Percentiles rank a stretch among this genome's conserved stretches.
Conservation (phyloP, 2,113 vertebrate species). For the Erythrocercus mccallii region DNA sequence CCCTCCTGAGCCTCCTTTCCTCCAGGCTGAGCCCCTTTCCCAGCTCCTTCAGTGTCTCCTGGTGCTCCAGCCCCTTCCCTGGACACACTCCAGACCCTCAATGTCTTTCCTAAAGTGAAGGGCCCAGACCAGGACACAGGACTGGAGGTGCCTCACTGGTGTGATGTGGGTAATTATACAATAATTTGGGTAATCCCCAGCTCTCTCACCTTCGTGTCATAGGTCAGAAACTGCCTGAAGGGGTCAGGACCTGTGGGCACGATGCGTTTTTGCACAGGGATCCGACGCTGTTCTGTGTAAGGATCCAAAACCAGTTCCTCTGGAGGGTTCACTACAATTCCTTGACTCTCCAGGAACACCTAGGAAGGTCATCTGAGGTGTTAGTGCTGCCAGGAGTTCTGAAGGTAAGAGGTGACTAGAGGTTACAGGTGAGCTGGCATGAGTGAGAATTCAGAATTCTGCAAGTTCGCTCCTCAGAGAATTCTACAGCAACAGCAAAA, state of each 20-base stretch:
- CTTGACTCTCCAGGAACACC: constrained; percentile 91
- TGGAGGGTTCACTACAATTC: constrained; percentile 85
- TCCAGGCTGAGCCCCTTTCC: background rate
- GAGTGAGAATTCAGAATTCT: background rate
- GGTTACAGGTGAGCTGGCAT: background rate
- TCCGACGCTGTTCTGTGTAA: constrained; percentile 70
- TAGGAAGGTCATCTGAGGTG: constrained; percentile 35
- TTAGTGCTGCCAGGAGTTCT: background rate
- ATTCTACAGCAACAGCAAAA: background rate
- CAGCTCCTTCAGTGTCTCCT: background rate
- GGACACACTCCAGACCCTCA: background rate
- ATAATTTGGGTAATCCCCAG: background rate
- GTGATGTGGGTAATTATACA: background rate
- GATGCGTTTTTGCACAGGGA: constrained; percentile 38
- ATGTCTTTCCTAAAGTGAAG: background rate
- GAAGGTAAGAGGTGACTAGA: background rate
- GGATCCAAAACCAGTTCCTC: constrained; percentile 80
- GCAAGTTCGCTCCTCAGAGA: background rate
- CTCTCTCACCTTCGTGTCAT: constrained; percentile 85
- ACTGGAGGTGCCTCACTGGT: background rate
- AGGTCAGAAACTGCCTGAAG: constrained; percentile 82
- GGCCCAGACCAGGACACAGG: background rate
- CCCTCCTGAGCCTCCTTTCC: background rate
- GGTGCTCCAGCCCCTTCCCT: background rate
- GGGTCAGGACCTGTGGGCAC: constrained; percentile 73